Conservation (phyloP, 2,888 invertebrate genomes). For the Perizoma flavofasciatum region DNA sequence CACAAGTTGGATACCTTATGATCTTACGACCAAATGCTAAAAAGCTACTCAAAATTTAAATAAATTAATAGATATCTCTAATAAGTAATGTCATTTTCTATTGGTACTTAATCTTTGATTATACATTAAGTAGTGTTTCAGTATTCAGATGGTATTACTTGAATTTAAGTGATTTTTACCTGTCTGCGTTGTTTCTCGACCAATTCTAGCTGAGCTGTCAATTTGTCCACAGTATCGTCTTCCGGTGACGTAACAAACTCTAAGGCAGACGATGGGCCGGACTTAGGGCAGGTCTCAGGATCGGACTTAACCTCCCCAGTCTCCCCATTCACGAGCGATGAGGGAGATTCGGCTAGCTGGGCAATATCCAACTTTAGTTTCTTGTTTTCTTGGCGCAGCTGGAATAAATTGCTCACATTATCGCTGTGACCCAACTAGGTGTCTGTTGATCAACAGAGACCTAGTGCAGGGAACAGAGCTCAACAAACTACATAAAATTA, state of each 20-base stretch:
- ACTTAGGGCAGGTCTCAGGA: slow-evolving; percentile 30
- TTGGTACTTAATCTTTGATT: too few relatives aligned
- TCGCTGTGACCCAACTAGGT: too few relatives aligned
- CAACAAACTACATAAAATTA: too few relatives aligned
- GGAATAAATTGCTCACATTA: slow-evolving; percentile 1
- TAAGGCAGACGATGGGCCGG: slow-evolving; percentile 63
- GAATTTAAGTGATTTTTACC: slow-evolving; percentile 44
- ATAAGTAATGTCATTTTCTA: too few relatives aligned
- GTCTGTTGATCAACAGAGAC: too few relatives aligned
- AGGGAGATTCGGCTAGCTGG: slow-evolving; percentile 47
- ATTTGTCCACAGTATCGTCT: slow-evolving; percentile 73
- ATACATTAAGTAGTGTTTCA: too few relatives aligned
- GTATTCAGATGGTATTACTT: neutral
- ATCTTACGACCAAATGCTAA: too few relatives aligned
- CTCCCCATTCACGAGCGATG: slow-evolving; percentile 42
- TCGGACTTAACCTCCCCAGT: slow-evolving; percentile 43
- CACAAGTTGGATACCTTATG: too few relatives aligned
- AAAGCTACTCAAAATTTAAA: too few relatives aligned
- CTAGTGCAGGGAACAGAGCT: too few relatives aligned
- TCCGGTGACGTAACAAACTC: slow-evolving; percentile 79
- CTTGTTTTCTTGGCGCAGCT: slow-evolving; percentile 73
- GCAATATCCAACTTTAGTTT: slow-evolving; percentile 62
- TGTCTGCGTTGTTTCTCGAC: slow-evolving; percentile 75
- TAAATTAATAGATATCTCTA: too few relatives aligned
- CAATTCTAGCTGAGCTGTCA: slow-evolving; percentile 72